Conservation (phyloP, 2,797 vertebrate genomes). For the Siniperca undulata region DNA sequence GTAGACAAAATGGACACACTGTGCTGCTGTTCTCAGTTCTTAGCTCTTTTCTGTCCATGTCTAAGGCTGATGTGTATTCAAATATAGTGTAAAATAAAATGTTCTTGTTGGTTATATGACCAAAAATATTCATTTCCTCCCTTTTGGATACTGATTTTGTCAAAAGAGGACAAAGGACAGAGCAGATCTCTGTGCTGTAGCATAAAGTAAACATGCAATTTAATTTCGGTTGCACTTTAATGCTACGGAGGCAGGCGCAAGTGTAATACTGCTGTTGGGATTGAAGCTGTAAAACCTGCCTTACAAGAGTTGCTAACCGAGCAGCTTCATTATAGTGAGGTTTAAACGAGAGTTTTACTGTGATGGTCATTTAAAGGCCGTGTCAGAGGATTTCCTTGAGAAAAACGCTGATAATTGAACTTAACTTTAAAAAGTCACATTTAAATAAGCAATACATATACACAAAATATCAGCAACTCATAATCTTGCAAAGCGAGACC, state of each 20-base stretch:
- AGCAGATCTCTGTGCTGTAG: neutral
- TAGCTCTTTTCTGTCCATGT: conserved; percentile 13
- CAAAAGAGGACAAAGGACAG: conserved; percentile 3
- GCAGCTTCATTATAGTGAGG: neutral
- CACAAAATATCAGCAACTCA: neutral
- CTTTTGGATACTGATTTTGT: conserved; percentile 12
- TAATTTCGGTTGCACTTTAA: neutral
- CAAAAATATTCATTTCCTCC: neutral
- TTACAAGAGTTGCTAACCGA: conserved; percentile 4
- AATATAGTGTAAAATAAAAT: conserved; percentile 8
- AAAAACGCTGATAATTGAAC: conserved; percentile 11
- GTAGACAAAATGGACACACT: conserved; percentile 33
- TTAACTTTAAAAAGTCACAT: conserved; percentile 19
- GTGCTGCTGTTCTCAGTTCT: conserved; percentile 16
- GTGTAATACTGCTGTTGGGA: neutral
- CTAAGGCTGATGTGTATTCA: neutral
- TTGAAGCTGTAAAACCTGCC: neutral
- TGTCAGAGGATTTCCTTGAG: neutral
- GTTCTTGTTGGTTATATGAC: neutral
- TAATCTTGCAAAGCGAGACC: conserved; percentile 12
- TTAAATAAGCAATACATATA: conserved; percentile 11
- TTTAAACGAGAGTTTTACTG: neutral
- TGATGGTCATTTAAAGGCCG: neutral
- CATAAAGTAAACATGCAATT: neutral
- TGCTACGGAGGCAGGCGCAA: neutral